Base-by-base conservation (phyloP, 2,113 vertebrate species). In the Bettongia penicillata region DNA sequence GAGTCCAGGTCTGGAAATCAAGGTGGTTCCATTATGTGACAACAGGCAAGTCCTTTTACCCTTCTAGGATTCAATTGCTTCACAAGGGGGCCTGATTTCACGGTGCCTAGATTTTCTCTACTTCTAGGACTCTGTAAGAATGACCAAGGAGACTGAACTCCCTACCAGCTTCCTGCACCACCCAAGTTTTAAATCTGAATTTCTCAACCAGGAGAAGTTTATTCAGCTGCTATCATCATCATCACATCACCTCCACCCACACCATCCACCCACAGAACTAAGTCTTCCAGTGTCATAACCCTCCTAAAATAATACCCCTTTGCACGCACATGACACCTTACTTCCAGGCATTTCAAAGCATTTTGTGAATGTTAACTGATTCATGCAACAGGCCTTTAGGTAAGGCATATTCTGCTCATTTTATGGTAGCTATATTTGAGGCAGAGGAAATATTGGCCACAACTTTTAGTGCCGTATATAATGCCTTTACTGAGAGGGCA, bases 271-370 rank as follows among this genome's bases (percentile, higher is more conserved):
- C 93, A 94, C 92, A 43, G 53, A 51, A 12, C 31, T n/a, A 61
- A 95, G 93, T 93, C 61, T 90, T 90, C 4, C 84, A 57, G 9
- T 90, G 93, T n/a, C 93, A 53, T 84, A 91, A 91, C 26, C 53
- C 28, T 94, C 22, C 91, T 94, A 51, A 49, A 97, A 97, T 94
- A 97, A 97, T 28, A 96, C 37, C 49, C 51, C 47, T 97, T 93
- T 95, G 95, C 96, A 96, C 3, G 16, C 95, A 97, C 37, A 53
- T 50, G 22, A 96, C 94, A 90, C 51, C 26, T 95, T 93, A 91
- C 16, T 51, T 89, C 89, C 49, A 68, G 77, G 68, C 93, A 48
- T 51, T 24, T 53, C 19, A n/a, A 49, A 91, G 93, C 43, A 93
- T 90, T 93, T 90, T 90, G 2, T 57, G 95, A 90, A 89, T 93